phyloP scores from a whole-genome alignment of 2,113 vertebrate species.

The Oreochromis spilurus region DNA sequence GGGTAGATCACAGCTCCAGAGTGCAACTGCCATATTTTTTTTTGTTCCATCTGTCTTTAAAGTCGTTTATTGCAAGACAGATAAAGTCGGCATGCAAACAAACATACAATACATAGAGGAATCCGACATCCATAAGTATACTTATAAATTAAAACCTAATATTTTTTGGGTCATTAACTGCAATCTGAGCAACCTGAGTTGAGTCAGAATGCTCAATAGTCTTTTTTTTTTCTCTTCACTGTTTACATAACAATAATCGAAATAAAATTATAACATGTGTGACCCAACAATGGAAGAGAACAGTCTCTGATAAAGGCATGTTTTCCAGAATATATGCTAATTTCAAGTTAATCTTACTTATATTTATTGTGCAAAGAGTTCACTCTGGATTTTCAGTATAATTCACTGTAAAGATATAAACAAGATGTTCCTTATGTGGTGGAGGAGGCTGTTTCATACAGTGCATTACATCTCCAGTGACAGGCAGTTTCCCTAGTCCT shows the following conservation, averaged over 20 bases:
- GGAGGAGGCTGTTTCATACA: slow-evolving; percentile 10
- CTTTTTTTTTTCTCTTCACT: not conserved
- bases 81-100: not conserved
- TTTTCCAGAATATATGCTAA: not conserved
- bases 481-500: slow-evolving; percentile 74
- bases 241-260: not conserved
- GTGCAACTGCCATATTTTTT: slow-evolving; percentile 46
- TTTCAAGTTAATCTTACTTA: not conserved
- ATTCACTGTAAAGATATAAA: slow-evolving; percentile 42
- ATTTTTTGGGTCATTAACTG: not conserved
- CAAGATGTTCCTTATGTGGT: slow-evolving; percentile 18
- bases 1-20: slow-evolving; percentile 10
- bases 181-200: not conserved
- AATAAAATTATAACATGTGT: not conserved
- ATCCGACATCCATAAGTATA: not conserved
- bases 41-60: slow-evolving; percentile 32
- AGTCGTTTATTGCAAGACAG: not conserved
- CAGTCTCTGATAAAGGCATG: not conserved
- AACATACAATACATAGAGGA: not conserved
- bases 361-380: slow-evolving; percentile 6
- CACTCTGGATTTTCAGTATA: not conserved
- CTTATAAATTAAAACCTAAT: not conserved
- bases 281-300: not conserved
- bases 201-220: not conserved
- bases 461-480: slow-evolving; percentile 80